Evolutionary conservation across 2,113 vertebrate species (phyloP).

Genomic region (Myrmecophaga tridactyla): DNA sequence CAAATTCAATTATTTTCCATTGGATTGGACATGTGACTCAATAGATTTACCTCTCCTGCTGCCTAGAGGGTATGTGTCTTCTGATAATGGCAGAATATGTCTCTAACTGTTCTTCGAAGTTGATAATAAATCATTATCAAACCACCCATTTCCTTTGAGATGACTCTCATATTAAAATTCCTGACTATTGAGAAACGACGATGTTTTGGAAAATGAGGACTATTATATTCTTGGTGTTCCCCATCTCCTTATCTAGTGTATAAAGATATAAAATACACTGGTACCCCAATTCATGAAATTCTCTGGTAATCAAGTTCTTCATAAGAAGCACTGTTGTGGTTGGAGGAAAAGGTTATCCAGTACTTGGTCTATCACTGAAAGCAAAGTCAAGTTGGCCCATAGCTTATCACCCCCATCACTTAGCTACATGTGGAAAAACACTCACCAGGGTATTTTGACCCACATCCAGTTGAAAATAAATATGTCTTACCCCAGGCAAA

Average conservation of each 20-base stretch:
- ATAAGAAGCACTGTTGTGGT: neutral
- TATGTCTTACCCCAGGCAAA: neutral
- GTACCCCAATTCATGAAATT: neutral
- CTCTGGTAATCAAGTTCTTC: neutral
- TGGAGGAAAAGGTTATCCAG: neutral
- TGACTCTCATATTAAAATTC: neutral
- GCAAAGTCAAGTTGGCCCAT: neutral
- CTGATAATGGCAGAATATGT: neutral
- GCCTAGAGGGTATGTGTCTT: neutral
- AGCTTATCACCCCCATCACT: neutral
- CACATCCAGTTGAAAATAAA: neutral
- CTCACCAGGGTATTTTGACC: neutral
- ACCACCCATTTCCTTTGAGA: neutral
- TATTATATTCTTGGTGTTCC: neutral
- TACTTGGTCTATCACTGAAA: neutral
- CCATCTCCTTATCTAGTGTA: neutral
- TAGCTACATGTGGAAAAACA: neutral
- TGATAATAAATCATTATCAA: neutral
- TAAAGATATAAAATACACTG: neutral
- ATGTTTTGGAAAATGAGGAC: neutral
- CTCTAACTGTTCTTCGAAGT: neutral
- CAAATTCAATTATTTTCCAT: neutral
- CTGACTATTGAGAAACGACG: neutral
- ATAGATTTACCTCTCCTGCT: neutral
- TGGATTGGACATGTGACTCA: neutral